Base-by-base conservation (phyloP, 2,888 invertebrate species). In the Deilephila porcellus region DNA sequence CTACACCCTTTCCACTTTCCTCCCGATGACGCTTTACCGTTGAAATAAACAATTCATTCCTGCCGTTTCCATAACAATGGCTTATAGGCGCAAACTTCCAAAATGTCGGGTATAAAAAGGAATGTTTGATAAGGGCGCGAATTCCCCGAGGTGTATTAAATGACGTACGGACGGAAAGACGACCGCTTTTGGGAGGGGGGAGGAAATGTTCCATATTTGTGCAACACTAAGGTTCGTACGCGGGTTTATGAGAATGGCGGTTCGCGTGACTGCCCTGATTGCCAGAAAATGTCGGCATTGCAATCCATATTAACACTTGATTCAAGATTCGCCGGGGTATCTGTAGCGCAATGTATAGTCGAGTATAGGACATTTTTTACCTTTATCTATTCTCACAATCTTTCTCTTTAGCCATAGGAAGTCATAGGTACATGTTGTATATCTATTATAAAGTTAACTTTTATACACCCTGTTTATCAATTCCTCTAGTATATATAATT, bases 141-240 rank as follows among this genome's bases (percentile, higher is more conserved):
- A 67, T 67, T 67, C 67, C 67, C 67, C 25, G 67, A 67, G 67
- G 67, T 67, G 67, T 67, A 67, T 67, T 67, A 67, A 67, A 67
- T 67, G 67, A 67, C 67, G 67, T 52, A 67, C 67, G 52, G 67
- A 67, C 67, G 45, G 67, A 45, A 67, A 67, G 67, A 52, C 67
- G 67, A 67, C 67, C 67, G 67, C 67, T 25, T 52, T 67, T 52
- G 67, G 67, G 67, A 67, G 17, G 52, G 25, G 8, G 19, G 17
- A 45, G 67, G 67, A 52, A 67, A 67, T 67, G 52, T 67, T 25
- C 25, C 67, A 67, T 67, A 67, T 67, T 67, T 25, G 45, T 45
- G 67, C 52, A 17, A 67, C 45, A 67, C 45, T 52, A 67, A 25
- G 25, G 45, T 67, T 14, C 17, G 25, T 45, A 20, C 45, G 67